A percentile compares a stretch with the other conserved stretches of the same genome.
phyloP scores from a whole-genome alignment of 2,797 vertebrate genomes.

The Karalla daura region DNA sequence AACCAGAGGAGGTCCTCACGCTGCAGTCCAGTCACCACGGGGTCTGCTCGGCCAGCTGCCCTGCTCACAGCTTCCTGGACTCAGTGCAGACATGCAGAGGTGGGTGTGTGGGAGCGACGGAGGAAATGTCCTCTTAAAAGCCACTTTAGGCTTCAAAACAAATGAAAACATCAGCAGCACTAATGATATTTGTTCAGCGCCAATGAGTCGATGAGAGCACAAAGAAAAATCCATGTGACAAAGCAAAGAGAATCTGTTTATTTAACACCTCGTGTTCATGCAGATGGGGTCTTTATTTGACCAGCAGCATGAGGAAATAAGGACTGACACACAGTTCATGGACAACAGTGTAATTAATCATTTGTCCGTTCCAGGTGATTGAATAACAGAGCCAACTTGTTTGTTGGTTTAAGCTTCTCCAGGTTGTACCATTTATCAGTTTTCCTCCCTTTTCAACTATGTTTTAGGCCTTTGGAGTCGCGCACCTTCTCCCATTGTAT shows the following conservation, averaged over 20 bases:
- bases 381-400: not conserved
- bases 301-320: not conserved
- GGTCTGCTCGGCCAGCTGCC: conserved; percentile 84
- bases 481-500: too few relatives aligned
- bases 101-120: conserved; percentile 48
- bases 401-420: not conserved
- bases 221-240: not conserved
- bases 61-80: conserved; percentile 79
- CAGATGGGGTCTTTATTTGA: not conserved
- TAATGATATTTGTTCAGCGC: not conserved
- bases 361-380: not conserved
- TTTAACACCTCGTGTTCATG: not conserved
- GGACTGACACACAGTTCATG: not conserved
- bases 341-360: too few relatives aligned
- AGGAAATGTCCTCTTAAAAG: too few relatives aligned
- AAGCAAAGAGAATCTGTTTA: not conserved
- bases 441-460: not conserved
- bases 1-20: conserved; percentile 82
- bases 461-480: conserved; percentile 1
- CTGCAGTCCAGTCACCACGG: conserved; percentile 70
- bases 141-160: not conserved
- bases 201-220: not conserved
- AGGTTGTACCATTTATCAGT: too few relatives aligned
- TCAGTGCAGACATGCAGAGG: conserved; percentile 86
- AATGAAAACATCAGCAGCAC: not conserved